Conservation (phyloP, 1,140 invertebrate genomes). For the Conus ventricosus region DNA sequence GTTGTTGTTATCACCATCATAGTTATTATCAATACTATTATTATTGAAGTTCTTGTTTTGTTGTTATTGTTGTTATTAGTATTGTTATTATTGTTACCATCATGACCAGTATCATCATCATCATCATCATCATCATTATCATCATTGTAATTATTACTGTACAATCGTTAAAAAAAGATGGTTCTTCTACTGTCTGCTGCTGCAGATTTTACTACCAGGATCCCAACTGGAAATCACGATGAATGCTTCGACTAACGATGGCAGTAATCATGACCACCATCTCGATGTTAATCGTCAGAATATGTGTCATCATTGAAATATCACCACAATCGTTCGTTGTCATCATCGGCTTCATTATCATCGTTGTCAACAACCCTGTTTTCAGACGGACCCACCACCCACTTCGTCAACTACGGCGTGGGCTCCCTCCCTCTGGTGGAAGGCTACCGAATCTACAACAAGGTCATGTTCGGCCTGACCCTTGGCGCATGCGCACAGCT, state of each 20-base stretch:
- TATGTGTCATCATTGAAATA: neutral
- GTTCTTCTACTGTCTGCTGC: too few relatives aligned
- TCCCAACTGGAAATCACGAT: too few relatives aligned
- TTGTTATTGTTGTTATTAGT: too few relatives aligned
- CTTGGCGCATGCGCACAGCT: constrained; percentile 69
- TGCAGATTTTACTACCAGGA: neutral
- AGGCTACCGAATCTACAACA: constrained; percentile 63
- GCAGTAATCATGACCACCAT: neutral
- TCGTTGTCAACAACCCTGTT: neutral
- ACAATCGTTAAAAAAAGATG: too few relatives aligned
- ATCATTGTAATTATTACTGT: too few relatives aligned
- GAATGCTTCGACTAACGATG: neutral
- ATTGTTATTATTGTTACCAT: too few relatives aligned
- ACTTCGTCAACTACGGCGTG: constrained; percentile 70
- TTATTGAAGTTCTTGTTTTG: too few relatives aligned
- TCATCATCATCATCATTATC: too few relatives aligned
- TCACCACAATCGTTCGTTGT: neutral
- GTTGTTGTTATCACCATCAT: too few relatives aligned
- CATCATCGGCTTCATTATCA: neutral
- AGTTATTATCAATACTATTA: too few relatives aligned
- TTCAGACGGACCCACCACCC: constrained; percentile 66
- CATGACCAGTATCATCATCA: too few relatives aligned
- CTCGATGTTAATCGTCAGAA: neutral
- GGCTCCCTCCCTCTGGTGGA: constrained; percentile 64
- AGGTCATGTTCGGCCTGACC: constrained; percentile 63